Evolutionary conservation across 1,140 invertebrate genomes (phyloP).

Genomic region (Daktulosphaira vitifoliae): DNA sequence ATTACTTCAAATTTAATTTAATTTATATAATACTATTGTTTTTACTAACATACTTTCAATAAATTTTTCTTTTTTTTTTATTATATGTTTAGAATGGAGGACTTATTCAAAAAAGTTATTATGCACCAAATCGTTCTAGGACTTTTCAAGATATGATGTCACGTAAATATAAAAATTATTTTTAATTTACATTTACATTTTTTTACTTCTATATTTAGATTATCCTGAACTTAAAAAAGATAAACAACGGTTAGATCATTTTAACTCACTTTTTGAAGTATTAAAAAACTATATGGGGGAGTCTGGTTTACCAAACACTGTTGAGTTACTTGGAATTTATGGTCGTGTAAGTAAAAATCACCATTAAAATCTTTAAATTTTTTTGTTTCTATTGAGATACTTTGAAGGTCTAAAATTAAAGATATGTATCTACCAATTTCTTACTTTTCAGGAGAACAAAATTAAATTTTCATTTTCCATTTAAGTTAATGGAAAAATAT

Average conservation of each 20-base stretch:
- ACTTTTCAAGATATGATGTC: slow-evolving; percentile 78
- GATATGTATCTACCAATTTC: too few relatives aligned
- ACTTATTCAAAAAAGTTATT: slow-evolving; percentile 52
- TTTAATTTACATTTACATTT: too few relatives aligned
- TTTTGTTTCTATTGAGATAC: too few relatives aligned
- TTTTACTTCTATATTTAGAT: slow-evolving; percentile 51
- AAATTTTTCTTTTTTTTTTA: not conserved
- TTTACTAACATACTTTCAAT: not conserved
- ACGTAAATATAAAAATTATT: slow-evolving; percentile 51
- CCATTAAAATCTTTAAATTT: not conserved
- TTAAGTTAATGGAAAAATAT: too few relatives aligned
- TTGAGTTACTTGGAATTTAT: slow-evolving; percentile 71
- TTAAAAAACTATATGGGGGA: slow-evolving; percentile 58
- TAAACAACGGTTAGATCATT: slow-evolving; percentile 62
- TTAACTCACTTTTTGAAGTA: slow-evolving; percentile 56
- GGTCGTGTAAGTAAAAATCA: slow-evolving; percentile 55
- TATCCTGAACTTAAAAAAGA: slow-evolving; percentile 66
- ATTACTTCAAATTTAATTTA: not conserved
- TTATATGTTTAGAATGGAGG: slow-evolving; percentile 7
- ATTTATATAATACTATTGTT: not conserved
- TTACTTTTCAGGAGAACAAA: too few relatives aligned
- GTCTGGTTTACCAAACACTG: slow-evolving; percentile 58
- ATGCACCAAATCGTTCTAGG: slow-evolving; percentile 50
- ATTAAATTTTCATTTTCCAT: too few relatives aligned
- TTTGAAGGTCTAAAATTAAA: too few relatives aligned